phyloP scores from a whole-genome alignment of 2,797 vertebrate genomes.

The Bradypodion ventrale region DNA sequence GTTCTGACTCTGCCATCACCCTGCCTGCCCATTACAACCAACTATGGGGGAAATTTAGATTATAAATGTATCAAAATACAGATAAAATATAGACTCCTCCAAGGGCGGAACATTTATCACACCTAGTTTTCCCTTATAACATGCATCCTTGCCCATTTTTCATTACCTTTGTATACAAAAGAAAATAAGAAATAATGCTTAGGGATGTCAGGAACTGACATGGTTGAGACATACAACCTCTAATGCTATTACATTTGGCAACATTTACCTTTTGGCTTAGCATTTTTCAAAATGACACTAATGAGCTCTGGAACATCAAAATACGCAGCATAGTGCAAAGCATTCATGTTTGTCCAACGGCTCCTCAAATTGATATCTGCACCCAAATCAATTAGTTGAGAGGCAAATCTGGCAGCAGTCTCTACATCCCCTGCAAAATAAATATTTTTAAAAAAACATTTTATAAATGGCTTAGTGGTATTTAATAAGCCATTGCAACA shows the following conservation, averaged over 20 bases:
- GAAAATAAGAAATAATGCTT: background rate
- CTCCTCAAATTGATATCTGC: conserved; percentile 91
- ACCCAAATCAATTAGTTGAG: conserved; percentile 86
- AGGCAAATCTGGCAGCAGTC: conserved; percentile 86
- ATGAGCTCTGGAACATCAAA: conserved; percentile 96
- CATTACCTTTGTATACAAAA: background rate
- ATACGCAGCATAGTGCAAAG: conserved; percentile 96
- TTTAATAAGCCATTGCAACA: background rate
- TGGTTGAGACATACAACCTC: background rate
- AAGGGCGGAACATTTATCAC: too few relatives aligned
- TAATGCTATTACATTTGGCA: background rate
- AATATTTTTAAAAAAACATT: conserved; percentile 4
- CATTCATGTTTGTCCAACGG: conserved; percentile 98
- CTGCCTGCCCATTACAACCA: background rate
- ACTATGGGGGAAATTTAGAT: background rate
- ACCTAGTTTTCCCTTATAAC: background rate
- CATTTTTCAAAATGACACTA: conserved; percentile 86
- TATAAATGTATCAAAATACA: background rate
- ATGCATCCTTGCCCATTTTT: background rate
- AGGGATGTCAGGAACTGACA: background rate
- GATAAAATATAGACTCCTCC: too few relatives aligned
- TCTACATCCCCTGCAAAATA: conserved; percentile 88
- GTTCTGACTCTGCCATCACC: background rate
- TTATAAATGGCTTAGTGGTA: conserved; percentile 1
- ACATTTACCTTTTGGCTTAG: conserved; percentile 88